Percentiles rank a stretch among this genome's conserved stretches.
These are phyloP conservation scores for Cercocebus atys DNA, from an alignment of 2,113 vertebrate species.

Conservation along the genomic window DNA sequence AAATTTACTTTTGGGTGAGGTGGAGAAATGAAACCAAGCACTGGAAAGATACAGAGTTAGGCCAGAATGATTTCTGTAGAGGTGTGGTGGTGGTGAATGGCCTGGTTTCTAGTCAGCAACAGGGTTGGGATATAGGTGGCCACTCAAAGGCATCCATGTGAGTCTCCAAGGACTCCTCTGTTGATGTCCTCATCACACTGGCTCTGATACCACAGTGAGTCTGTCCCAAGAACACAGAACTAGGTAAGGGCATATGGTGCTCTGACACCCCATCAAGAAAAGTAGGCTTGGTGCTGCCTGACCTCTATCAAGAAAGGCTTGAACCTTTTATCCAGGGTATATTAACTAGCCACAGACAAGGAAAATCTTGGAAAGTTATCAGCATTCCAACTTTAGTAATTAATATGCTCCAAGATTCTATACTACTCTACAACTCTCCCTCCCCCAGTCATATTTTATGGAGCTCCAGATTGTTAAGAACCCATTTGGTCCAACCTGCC, in stretches of 20 bases:
- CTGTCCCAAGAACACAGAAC: not conserved
- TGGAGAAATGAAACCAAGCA: not conserved
- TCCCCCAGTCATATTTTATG: not conserved
- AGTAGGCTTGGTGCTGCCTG: too few relatives aligned
- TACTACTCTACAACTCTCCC: not conserved
- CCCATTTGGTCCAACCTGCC: not conserved
- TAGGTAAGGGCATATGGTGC: not conserved
- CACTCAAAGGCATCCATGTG: not conserved
- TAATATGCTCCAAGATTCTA: not conserved
- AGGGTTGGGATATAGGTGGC: not conserved
- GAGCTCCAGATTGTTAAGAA: not conserved
- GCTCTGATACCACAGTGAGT: not conserved
- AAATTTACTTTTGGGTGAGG: not conserved
- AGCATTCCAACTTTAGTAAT: not conserved
- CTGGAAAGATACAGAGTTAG: not conserved
- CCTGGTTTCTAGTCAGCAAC: not conserved
- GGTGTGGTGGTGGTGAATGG: not conserved
- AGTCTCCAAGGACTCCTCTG: not conserved
- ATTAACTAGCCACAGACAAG: not conserved
- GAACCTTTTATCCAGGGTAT: not conserved
- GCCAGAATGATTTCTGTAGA: not conserved
- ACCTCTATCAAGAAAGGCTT: not conserved
- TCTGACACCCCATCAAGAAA: not conserved
- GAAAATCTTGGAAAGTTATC: not conserved
- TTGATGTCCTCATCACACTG: fast-evolving